These are phyloP conservation scores for Mastomys coucha DNA, from an alignment of 2,113 vertebrate genomes.

Conservation along the genomic window DNA sequence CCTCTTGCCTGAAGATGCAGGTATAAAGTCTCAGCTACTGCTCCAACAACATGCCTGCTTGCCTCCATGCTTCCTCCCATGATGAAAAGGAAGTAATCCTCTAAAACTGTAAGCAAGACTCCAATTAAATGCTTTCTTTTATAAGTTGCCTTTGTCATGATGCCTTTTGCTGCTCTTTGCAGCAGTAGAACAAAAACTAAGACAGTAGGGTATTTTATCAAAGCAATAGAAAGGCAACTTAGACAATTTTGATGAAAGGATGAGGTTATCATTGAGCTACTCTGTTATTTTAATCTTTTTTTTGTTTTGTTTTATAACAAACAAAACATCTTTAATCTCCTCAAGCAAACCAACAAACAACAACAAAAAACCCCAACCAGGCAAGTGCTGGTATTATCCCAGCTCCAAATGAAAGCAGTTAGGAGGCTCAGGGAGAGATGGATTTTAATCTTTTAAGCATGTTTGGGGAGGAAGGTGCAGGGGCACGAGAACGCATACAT, in stretches of 20 bases:
- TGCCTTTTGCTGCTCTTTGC: neutral
- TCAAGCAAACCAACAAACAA: too few species aligned
- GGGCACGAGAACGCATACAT: neutral
- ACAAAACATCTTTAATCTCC: too few species aligned
- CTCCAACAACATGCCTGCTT: neutral
- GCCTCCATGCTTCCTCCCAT: neutral
- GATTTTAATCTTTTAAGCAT: slow-evolving; percentile 9
- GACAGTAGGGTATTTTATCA: neutral
- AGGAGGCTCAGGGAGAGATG: neutral
- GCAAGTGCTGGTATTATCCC: neutral
- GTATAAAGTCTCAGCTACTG: neutral
- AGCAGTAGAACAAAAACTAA: neutral
- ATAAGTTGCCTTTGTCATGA: neutral
- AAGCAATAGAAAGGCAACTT: neutral
- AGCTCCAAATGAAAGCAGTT: neutral
- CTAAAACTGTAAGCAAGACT: neutral
- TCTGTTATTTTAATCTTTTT: neutral
- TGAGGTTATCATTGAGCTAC: neutral
- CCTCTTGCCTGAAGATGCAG: neutral
- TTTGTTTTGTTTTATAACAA: too few species aligned
- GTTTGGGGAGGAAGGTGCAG: neutral
- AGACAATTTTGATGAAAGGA: slow-evolving; percentile 17
- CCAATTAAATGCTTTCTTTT: neutral
- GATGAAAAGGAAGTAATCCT: neutral
- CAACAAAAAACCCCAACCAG: neutral